Percentiles rank a stretch among this genome's conserved stretches.
Evolutionary conservation across 2,797 vertebrate species (phyloP).

Genomic region (Anniella stebbinsi): DNA sequence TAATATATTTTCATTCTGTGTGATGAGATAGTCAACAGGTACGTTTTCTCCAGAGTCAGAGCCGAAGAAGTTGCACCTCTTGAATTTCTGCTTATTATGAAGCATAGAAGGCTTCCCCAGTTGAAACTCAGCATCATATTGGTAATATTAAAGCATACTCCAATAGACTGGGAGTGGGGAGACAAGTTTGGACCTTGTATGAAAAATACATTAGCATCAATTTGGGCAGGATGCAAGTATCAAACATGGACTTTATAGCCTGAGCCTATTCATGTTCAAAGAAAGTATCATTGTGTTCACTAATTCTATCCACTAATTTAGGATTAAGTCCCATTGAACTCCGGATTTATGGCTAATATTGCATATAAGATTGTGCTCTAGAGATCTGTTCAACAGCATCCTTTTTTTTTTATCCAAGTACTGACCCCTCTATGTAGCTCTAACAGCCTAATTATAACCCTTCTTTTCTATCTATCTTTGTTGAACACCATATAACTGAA

Average conservation of each 20-base stretch:
- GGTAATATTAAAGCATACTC: not conserved
- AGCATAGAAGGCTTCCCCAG: no score
- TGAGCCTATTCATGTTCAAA: not conserved
- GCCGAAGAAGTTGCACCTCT: no score
- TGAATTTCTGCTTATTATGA: no score
- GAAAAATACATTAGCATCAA: not conserved
- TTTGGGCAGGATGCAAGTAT: not conserved
- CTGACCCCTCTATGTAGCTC: not conserved
- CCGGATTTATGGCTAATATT: not conserved
- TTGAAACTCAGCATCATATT: no score
- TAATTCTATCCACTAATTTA: not conserved
- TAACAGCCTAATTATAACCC: not conserved
- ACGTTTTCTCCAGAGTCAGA: not conserved
- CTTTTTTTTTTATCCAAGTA: not conserved
- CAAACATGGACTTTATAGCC: not conserved
- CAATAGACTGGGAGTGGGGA: not conserved
- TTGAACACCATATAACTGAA: not conserved
- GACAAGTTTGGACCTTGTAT: not conserved
- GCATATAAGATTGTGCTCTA: not conserved
- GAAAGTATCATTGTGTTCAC: not conserved
- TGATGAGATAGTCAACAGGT: not conserved
- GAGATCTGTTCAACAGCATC: not conserved
- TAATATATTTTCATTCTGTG: no score
- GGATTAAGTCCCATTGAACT: not conserved
- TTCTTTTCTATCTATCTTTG: not conserved